phyloP scores from a whole-genome alignment of 92 coral and sea anemone species.

The Chrysogorgia sp. region DNA sequence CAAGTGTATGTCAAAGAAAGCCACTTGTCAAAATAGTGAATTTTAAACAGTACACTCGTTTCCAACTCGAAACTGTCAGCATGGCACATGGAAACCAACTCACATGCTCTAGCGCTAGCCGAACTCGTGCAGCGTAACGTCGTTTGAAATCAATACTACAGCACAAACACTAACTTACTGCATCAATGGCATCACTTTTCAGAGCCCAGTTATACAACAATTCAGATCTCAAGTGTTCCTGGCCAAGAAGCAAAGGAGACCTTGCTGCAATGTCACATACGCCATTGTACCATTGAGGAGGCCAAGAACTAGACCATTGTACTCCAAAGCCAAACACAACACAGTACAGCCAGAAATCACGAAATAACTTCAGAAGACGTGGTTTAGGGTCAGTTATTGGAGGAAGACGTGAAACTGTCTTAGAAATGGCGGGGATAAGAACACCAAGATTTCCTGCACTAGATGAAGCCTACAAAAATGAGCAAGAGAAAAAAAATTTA shows the following conservation, averaged over 20 bases:
- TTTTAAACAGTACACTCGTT: too few relatives aligned
- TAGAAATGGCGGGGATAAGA: constrained; percentile 89
- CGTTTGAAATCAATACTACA: too few relatives aligned
- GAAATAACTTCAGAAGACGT: constrained; percentile 85
- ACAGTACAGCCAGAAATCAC: constrained; percentile 97
- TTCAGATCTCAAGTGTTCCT: constrained; percentile 88
- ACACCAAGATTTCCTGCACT: constrained; percentile 98
- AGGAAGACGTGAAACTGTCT: constrained; percentile 79
- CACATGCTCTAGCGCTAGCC: too few relatives aligned
- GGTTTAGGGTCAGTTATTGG: constrained; percentile 93
- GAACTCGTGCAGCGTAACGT: not conserved
- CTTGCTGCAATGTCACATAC: constrained; percentile 87
- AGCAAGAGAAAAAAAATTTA: not conserved
- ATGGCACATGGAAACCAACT: too few relatives aligned
- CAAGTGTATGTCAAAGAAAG: too few relatives aligned
- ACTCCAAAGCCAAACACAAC: constrained; percentile 98
- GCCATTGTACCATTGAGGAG: constrained; percentile 89
- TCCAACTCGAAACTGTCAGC: too few relatives aligned
- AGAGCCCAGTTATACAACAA: constrained; percentile 95
- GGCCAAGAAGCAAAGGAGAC: constrained; percentile 88
- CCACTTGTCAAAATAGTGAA: too few relatives aligned
- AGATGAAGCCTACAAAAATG: constrained; percentile 77
- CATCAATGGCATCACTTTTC: constrained; percentile 85
- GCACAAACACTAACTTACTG: constrained; percentile 70
- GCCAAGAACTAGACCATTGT: constrained; percentile 89